A percentile compares a stretch with the other conserved stretches of the same genome.
Evolutionary conservation across 2,113 vertebrate species (phyloP).

Genomic region (Cebidichthys violaceus): DNA sequence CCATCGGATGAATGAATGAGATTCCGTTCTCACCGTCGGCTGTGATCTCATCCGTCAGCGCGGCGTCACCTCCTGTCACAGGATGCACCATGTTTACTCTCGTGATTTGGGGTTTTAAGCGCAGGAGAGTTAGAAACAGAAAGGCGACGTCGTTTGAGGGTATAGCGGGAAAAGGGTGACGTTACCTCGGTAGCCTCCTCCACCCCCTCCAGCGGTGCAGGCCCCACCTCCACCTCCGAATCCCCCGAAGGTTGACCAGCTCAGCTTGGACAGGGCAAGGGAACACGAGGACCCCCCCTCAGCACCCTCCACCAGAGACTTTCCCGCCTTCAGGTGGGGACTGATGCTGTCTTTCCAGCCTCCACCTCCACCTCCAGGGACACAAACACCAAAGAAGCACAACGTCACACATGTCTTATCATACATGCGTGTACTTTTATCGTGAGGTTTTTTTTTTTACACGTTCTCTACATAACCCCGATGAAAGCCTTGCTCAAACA

Average conservation of each 20-base stretch:
- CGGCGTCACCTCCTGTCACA: slow-evolving; percentile 86
- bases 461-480: neutral
- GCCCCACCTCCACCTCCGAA: slow-evolving; percentile 92
- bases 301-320: slow-evolving; percentile 86
- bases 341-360: slow-evolving; percentile 85
- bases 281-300: slow-evolving; percentile 88
- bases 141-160: neutral
- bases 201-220: slow-evolving; percentile 90
- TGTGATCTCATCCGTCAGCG: slow-evolving; percentile 86
- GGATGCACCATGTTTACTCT: neutral
- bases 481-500: neutral
- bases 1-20: slow-evolving; percentile 90
- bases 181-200: slow-evolving; percentile 90
- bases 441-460: too few species aligned
- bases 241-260: slow-evolving; percentile 89
- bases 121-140: neutral
- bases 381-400: neutral
- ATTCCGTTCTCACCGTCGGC: slow-evolving; percentile 89
- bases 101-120: neutral
- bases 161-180: neutral
- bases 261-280: slow-evolving; percentile 84
- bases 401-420: slow-evolving; percentile 22
- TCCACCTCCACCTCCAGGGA: slow-evolving; percentile 86
- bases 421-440: too few species aligned
- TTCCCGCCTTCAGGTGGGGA: slow-evolving; percentile 80